Conservation (phyloP, 2,888 invertebrate species). For the Leptarthrus brevirostris region DNA sequence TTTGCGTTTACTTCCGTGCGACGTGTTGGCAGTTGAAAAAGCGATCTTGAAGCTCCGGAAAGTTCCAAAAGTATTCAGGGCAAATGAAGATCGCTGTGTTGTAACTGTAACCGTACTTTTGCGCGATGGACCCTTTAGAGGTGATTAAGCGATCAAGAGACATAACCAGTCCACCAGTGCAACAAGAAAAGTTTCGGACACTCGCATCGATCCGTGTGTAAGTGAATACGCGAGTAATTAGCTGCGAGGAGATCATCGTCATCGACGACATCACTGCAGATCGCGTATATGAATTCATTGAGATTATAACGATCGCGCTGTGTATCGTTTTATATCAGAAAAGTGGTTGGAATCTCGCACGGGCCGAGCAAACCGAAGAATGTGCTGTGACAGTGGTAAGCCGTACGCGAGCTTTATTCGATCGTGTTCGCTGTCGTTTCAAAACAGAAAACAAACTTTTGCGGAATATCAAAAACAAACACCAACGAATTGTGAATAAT, state of each 20-base stretch:
- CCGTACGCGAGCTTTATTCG: slow-evolving; percentile 44
- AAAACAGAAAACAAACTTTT: slow-evolving; percentile 16
- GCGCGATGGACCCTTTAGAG: slow-evolving; percentile 31
- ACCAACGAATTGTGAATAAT: slow-evolving; percentile 14
- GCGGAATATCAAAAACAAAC: slow-evolving; percentile 35
- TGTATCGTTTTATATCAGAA: slow-evolving; percentile 39
- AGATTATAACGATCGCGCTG: slow-evolving; percentile 38
- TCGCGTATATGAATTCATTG: slow-evolving; percentile 52
- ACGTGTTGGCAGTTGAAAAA: too few relatives aligned
- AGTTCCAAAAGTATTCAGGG: slow-evolving; percentile 21
- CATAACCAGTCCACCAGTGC: slow-evolving; percentile 23
- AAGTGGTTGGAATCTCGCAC: slow-evolving; percentile 46
- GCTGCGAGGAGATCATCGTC: slow-evolving; percentile 51
- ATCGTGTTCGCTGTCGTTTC: slow-evolving; percentile 43
- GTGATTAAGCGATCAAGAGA: slow-evolving; percentile 31
- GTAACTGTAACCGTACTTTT: slow-evolving; percentile 39
- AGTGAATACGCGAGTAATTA: slow-evolving; percentile 49
- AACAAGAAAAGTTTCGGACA: slow-evolving; percentile 37
- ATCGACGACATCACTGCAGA: slow-evolving; percentile 50
- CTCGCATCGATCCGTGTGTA: slow-evolving; percentile 12
- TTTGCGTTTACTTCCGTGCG: too few relatives aligned
- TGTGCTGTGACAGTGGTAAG: slow-evolving; percentile 41
- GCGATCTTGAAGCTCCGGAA: not conserved
- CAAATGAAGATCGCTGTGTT: slow-evolving; percentile 17
- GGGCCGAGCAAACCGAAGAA: slow-evolving; percentile 44